A percentile compares a stretch with the other conserved stretches of the same genome.
Conservation (phyloP, 2,888 invertebrate species). For the Lepidochitona cinerea region DNA sequence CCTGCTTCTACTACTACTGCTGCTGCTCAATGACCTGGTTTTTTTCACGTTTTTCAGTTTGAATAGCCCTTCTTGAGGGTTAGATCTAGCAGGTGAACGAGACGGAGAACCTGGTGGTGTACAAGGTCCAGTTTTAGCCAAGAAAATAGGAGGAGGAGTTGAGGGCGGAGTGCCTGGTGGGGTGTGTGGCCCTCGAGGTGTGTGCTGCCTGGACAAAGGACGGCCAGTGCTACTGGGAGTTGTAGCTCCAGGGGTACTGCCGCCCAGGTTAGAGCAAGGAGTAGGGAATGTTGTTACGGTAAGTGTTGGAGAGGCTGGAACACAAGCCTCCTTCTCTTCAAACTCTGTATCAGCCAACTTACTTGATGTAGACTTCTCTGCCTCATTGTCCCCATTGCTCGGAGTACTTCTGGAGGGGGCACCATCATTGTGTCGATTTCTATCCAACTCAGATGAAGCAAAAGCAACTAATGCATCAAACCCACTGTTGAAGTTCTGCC, state of each 20-base stretch:
- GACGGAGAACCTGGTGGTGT: background rate
- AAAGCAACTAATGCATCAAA: slow-evolving; percentile 95
- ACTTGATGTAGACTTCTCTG: background rate
- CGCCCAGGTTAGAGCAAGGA: background rate
- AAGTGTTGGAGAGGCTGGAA: background rate
- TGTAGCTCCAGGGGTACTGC: background rate
- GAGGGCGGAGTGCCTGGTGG: background rate
- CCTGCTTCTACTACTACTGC: background rate
- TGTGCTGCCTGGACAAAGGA: background rate
- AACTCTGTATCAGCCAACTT: background rate
- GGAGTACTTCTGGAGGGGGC: background rate
- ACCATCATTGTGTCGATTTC: slow-evolving; percentile 17
- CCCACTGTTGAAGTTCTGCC: slow-evolving; percentile 94
- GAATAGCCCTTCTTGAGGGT: background rate
- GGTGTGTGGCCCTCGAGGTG: background rate
- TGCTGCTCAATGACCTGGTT: background rate
- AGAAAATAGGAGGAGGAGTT: background rate
- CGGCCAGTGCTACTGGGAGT: background rate
- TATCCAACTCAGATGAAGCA: slow-evolving; percentile 90
- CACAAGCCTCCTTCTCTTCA: background rate
- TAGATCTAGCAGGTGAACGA: background rate
- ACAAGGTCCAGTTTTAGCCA: background rate
- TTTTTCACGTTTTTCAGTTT: background rate
- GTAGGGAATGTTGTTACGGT: background rate
- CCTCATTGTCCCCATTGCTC: background rate